Evolutionary conservation across 2,113 vertebrate genomes (phyloP).

Genomic region (Hypomesus transpacificus): DNA sequence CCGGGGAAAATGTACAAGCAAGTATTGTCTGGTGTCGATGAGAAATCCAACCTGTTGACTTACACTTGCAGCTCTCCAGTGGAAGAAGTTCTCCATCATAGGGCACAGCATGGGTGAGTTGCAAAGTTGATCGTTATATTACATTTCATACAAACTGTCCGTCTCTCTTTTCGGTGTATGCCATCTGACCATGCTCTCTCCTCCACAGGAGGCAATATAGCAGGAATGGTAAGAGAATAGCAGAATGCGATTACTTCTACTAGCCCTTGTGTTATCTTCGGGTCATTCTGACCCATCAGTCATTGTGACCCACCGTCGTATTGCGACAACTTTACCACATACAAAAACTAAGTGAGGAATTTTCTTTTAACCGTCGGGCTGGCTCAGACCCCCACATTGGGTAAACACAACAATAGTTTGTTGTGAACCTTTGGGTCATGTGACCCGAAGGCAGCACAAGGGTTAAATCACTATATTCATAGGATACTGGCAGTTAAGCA

Average conservation of each 20-base stretch:
- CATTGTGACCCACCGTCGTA: no score
- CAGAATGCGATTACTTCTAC: background rate
- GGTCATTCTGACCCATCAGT: no score
- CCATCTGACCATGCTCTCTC: conserved; percentile 19
- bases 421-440: no score
- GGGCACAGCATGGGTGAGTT: conserved; percentile 93
- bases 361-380: no score
- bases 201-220: conserved; percentile 77
- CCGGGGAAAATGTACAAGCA: background rate
- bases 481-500: background rate
- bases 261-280: no score
- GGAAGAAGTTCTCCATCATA: conserved; percentile 82
- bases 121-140: background rate
- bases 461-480: no score
- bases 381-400: no score
- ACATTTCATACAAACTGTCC: background rate
- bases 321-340: no score
- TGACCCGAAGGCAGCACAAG: no score
- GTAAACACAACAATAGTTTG: no score
- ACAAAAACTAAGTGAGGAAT: no score
- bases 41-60: background rate
- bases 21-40: background rate
- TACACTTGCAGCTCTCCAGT: conserved; percentile 80
- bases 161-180: background rate
- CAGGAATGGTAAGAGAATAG: conserved; percentile 71